Conservation (phyloP, 2,888 invertebrate genomes). For the Scrobipalpa atriplicella region DNA sequence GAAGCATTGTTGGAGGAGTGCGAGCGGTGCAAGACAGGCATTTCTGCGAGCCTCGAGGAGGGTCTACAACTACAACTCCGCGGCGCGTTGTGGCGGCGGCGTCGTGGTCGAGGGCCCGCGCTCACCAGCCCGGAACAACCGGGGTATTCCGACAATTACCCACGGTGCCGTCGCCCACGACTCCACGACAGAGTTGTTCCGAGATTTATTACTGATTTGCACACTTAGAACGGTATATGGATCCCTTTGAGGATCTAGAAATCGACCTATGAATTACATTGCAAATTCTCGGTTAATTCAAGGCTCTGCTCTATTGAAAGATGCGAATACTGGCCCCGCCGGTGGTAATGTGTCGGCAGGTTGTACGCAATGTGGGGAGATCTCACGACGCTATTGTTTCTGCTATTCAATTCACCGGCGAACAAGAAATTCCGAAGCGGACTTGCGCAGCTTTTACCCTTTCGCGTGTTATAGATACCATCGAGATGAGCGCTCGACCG, state of each 20-base stretch:
- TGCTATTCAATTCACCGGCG: conserved; percentile 62
- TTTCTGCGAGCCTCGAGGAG: conserved; percentile 72
- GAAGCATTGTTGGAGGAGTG: conserved; percentile 66
- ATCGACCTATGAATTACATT: conserved; percentile 1
- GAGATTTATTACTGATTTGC: conserved; percentile 59
- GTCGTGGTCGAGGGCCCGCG: conserved; percentile 76
- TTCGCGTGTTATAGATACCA: conserved; percentile 57
- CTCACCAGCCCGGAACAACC: conserved; percentile 77
- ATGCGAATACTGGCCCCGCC: conserved; percentile 48
- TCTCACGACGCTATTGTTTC: conserved; percentile 78
- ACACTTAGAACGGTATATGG: conserved; percentile 40
- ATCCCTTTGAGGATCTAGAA: conserved; percentile 7
- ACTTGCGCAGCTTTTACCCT: conserved; percentile 69
- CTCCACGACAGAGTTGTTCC: conserved; percentile 48
- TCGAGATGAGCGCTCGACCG: conserved; percentile 60
- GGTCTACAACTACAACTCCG: conserved; percentile 59
- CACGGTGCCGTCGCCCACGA: conserved; percentile 67
- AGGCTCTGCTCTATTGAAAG: conserved; percentile 14
- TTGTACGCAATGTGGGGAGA: conserved; percentile 58
- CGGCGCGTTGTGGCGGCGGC: conserved; percentile 49
- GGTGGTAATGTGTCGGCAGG: conserved; percentile 54
- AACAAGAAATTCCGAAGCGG: conserved; percentile 66
- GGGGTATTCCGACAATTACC: conserved; percentile 77
- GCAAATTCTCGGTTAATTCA: conserved; percentile 28
- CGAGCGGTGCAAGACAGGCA: conserved; percentile 64